These are phyloP conservation scores for Diorhabda elongata DNA, from an alignment of 1,140 invertebrate genomes.

Conservation along the genomic window DNA sequence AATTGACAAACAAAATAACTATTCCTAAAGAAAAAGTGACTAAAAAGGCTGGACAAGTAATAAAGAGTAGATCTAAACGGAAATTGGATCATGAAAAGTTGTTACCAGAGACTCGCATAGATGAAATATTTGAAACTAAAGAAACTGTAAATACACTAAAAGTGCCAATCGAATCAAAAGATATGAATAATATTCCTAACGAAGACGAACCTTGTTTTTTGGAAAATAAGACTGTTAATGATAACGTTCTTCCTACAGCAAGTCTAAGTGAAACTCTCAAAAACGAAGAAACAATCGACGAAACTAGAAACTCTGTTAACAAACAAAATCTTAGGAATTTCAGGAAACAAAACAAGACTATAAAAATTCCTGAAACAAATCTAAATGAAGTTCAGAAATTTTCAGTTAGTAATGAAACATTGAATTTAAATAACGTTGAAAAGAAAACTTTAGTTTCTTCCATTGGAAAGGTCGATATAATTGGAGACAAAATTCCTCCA, in stretches of 20 bases:
- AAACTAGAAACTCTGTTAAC: neutral
- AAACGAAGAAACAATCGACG: neutral
- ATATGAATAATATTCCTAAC: slow-evolving; percentile 1
- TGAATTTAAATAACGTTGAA: no score
- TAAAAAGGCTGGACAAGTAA: slow-evolving; percentile 6
- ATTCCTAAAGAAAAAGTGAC: neutral
- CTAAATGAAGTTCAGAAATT: no score
- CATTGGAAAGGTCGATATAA: no score
- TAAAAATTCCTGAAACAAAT: no score
- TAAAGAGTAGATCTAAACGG: neutral
- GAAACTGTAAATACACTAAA: slow-evolving; percentile 4
- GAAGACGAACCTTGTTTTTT: slow-evolving; percentile 27
- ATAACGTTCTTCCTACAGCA: neutral
- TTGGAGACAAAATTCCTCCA: no score
- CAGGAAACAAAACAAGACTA: slow-evolving; percentile 1
- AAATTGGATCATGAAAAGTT: neutral
- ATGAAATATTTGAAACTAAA: slow-evolving; percentile 18
- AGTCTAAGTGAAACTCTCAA: neutral
- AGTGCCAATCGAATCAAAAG: slow-evolving; percentile 3
- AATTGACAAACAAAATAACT: neutral
- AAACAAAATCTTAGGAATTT: neutral
- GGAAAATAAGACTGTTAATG: slow-evolving; percentile 17
- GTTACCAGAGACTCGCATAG: slow-evolving; percentile 18
- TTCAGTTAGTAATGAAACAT: no score
- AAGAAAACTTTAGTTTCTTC: no score